Conservation (phyloP, 2,113 vertebrate genomes). For the Pseudopodoces humilis region DNA sequence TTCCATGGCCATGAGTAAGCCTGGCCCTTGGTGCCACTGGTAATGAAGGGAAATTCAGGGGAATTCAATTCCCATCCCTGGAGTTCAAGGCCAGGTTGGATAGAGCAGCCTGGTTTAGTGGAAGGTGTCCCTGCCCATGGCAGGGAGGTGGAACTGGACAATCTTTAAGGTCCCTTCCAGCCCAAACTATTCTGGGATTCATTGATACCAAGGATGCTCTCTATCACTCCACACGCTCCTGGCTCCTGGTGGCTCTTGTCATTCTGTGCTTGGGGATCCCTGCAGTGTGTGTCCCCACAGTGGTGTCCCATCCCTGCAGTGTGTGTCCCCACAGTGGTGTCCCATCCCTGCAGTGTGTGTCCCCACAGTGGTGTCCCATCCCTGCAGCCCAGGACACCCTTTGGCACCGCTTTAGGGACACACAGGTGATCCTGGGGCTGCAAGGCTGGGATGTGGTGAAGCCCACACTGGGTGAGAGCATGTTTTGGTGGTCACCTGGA, state of each 20-base stretch:
- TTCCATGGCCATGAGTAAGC: background rate
- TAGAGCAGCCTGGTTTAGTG: background rate
- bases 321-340: background rate
- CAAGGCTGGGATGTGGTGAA: background rate
- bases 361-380: background rate
- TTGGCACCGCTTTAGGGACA: background rate
- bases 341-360: background rate
- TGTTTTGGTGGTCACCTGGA: background rate
- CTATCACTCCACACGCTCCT: background rate
- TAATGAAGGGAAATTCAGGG: background rate
- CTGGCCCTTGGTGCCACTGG: fast-evolving
- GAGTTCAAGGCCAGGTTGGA: background rate
- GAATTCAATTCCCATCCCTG: background rate
- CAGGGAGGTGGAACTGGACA: background rate
- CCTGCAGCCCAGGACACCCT: background rate
- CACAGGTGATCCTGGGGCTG: background rate
- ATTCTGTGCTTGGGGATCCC: background rate
- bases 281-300: background rate
- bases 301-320: background rate
- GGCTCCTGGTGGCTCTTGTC: background rate
- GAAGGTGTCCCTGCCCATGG: background rate
- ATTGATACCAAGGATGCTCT: background rate
- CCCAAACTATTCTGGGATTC: background rate
- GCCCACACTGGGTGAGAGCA: background rate
- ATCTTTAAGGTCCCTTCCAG: background rate